Base-by-base conservation (phyloP, 1,140 invertebrate species). In the Oncopodura yosiiana region DNA sequence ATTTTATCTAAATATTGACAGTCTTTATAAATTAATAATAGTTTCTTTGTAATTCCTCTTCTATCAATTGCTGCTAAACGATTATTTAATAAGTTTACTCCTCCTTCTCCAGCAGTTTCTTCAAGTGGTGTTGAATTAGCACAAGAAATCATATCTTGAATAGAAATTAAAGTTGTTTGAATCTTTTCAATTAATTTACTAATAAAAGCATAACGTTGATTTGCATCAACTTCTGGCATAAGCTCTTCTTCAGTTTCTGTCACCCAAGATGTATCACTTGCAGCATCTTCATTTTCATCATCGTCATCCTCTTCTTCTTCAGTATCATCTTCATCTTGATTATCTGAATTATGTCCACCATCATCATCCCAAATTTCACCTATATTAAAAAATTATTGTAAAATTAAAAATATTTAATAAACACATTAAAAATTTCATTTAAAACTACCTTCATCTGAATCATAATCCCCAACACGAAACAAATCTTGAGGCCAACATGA, bases 401-500 rank as follows among this genome's bases (percentile, higher is more conserved):
- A n/a, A n/a, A n/a, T n/a, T n/a, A n/a, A n/a, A n/a, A n/a, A n/a
- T n/a, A n/a, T n/a, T n/a, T n/a, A n/a, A n/a, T n/a, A n/a, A n/a
- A n/a, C n/a, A n/a, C n/a, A n/a, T n/a, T n/a, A n/a, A n/a, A n/a
- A n/a, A n/a, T n/a, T n/a, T n/a, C n/a, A n/a, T n/a, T n/a, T n/a
- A n/a, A n/a, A n/a, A n/a, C n/a, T n/a, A n/a, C n/a, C 81, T 52
- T 86, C 83, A 44, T 87, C 85, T 1, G 78, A 81, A 66, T 87
- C 83, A 67, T 86, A 84, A 58, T 86, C 81, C 14, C 81, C 80
- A 19, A 85, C 79, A 69, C 85, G 76, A 60, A 81, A 84, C 5
- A 85, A 67, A 67, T 85, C 88, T 66, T 94, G 89, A 0, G 92
- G 92, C 82, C 87, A 94, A 67, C 87, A 93, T 73, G 85, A 82